These are phyloP conservation scores for Periphyllus acericola DNA, from an alignment of 2,888 invertebrate species.

Conservation along the genomic window DNA sequence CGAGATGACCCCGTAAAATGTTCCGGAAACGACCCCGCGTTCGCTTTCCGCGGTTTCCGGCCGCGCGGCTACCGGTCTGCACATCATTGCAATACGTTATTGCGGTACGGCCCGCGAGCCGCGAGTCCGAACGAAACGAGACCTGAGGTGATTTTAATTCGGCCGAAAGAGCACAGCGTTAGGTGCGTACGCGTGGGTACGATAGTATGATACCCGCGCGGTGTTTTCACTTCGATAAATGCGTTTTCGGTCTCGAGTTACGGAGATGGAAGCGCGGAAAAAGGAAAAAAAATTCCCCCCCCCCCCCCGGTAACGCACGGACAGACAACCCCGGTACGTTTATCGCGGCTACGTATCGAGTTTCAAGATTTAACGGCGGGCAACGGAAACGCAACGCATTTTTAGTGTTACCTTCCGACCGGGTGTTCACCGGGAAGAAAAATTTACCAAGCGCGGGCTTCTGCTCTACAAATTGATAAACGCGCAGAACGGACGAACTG, in stretches of 20 bases:
- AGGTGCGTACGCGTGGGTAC: too few species aligned
- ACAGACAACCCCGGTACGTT: not conserved
- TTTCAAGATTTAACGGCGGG: not conserved
- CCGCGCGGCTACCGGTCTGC: not conserved
- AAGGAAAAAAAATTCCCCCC: not conserved
- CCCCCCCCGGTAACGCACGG: not conserved
- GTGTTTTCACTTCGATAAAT: constrained; percentile 1
- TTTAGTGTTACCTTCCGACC: too few species aligned
- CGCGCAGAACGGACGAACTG: too few species aligned
- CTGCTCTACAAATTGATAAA: too few species aligned
- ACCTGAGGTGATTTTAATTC: not conserved
- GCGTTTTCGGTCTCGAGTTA: not conserved
- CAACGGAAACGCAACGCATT: too few species aligned
- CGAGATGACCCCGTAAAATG: not conserved
- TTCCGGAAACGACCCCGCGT: constrained; percentile 8
- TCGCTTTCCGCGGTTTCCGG: constrained; percentile 16
- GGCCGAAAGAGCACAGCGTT: not conserved
- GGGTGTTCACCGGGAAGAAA: too few species aligned
- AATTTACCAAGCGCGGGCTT: too few species aligned
- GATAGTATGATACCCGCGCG: not conserved
- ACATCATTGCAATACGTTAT: not conserved
- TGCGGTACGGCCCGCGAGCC: not conserved
- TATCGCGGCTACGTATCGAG: not conserved
- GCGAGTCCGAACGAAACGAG: not conserved
- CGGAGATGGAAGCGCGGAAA: too few species aligned